Conservation (phyloP, 2,797 vertebrate species). For the Sebastes vulpes region DNA sequence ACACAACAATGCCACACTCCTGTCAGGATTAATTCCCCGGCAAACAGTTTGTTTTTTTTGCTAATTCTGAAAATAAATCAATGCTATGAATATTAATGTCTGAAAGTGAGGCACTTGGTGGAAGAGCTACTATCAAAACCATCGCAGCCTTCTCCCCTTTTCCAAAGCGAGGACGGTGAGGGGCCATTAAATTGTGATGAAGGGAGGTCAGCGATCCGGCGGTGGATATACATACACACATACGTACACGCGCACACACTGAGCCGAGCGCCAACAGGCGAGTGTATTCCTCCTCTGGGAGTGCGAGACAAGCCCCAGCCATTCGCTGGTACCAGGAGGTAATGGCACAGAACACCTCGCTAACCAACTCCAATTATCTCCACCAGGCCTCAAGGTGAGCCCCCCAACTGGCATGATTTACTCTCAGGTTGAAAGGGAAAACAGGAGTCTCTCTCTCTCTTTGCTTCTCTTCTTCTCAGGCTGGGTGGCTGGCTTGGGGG, state of each 20-base stretch:
- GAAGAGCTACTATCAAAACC: conserved; percentile 69
- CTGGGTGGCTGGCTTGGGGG: conserved; percentile 60
- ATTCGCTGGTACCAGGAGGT: conserved; percentile 85
- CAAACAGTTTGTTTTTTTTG: conserved; percentile 80
- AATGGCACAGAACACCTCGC: conserved; percentile 86
- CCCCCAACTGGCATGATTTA: conserved; percentile 86
- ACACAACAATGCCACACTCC: conserved; percentile 78
- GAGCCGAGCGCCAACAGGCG: conserved; percentile 72
- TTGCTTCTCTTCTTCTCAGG: conserved; percentile 60
- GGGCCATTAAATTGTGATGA: conserved; percentile 81
- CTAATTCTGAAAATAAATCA: conserved; percentile 84
- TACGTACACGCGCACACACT: conserved; percentile 16
- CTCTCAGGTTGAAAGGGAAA: conserved; percentile 84
- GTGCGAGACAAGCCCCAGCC: conserved; percentile 77
- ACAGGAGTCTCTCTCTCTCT: conserved; percentile 64
- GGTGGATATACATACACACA: conserved; percentile 33
- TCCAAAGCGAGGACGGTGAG: conserved; percentile 54
- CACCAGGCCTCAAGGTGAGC: conserved; percentile 84
- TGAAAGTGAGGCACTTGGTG: conserved; percentile 72
- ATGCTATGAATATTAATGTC: conserved; percentile 82
- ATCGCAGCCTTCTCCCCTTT: conserved; percentile 45
- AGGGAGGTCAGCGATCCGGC: conserved; percentile 75
- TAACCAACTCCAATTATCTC: conserved; percentile 88
- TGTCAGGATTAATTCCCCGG: conserved; percentile 84
- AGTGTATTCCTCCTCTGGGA: conserved; percentile 78